phyloP scores from a whole-genome alignment of 2,113 vertebrate genomes.

The Phoxinus phoxinus region DNA sequence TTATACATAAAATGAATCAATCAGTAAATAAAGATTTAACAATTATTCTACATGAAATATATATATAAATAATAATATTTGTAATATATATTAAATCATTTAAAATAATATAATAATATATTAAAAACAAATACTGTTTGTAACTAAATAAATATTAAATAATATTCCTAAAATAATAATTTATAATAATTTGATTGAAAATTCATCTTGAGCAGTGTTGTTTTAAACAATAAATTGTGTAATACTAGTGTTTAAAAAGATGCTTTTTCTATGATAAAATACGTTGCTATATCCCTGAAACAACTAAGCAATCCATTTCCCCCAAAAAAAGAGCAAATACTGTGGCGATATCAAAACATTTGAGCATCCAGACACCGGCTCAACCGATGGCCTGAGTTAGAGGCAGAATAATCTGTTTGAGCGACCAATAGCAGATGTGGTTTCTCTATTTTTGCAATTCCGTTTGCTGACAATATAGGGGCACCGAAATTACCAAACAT shows the following conservation, averaged over 20 bases:
- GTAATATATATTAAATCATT: not conserved
- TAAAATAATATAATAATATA: not conserved
- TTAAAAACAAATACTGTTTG: not conserved
- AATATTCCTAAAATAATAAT: not conserved
- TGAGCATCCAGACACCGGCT: slow-evolving; percentile 13
- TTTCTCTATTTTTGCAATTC: not conserved
- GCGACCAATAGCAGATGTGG: not conserved
- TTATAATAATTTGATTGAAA: not conserved
- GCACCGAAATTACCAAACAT: not conserved
- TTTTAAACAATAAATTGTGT: not conserved
- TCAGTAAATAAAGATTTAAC: not conserved
- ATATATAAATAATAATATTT: not conserved
- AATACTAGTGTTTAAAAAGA: not conserved
- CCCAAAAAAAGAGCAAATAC: not conserved
- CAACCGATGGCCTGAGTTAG: not conserved
- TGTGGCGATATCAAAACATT: not conserved
- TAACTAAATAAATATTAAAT: not conserved
- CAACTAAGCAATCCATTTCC: not conserved
- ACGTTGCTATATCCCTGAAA: not conserved
- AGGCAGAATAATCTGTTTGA: not conserved
- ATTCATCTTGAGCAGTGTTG: not conserved
- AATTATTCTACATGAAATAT: not conserved
- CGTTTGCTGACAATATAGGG: not conserved
- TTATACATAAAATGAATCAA: not conserved
- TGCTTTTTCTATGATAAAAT: not conserved